These are phyloP conservation scores for Tethya wilhelma DNA, from an alignment of 37 sponge, comb jelly and placozoan genomes.

Conservation along the genomic window DNA sequence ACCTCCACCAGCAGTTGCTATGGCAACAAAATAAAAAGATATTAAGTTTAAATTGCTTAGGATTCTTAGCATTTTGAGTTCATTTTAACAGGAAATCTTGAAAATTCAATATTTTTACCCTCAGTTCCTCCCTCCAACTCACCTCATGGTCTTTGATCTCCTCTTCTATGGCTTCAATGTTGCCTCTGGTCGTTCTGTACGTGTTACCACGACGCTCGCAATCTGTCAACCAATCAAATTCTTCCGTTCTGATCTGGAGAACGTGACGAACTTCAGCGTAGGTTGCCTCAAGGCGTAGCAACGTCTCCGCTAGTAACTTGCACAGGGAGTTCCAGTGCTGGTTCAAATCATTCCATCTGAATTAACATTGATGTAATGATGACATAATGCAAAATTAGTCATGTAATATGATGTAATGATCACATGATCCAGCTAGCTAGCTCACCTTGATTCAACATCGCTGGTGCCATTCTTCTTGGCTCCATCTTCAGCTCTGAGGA, in stretches of 20 bases:
- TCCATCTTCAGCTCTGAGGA: constrained; percentile 51
- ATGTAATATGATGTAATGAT: neutral
- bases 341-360: constrained; percentile 58
- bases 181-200: constrained; percentile 13
- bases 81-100: neutral
- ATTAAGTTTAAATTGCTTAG: neutral
- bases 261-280: constrained; percentile 49
- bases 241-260: constrained; percentile 36
- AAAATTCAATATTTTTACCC: neutral
- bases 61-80: neutral
- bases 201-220: neutral
- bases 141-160: constrained; percentile 55
- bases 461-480: constrained; percentile 78
- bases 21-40: neutral
- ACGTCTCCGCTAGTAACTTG: constrained; percentile 62
- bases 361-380: constrained; percentile 2
- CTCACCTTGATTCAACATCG: constrained; percentile 66
- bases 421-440: neutral
- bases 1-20: constrained; percentile 29
- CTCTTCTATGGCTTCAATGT: constrained; percentile 23
- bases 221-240: constrained; percentile 60
- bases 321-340: constrained; percentile 68
- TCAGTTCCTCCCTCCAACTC: neutral
- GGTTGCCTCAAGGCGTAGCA: constrained; percentile 45
- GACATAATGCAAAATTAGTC: neutral